These are phyloP conservation scores for Acanthiza pusilla DNA, from an alignment of 2,797 vertebrate species.

Conservation along the genomic window DNA sequence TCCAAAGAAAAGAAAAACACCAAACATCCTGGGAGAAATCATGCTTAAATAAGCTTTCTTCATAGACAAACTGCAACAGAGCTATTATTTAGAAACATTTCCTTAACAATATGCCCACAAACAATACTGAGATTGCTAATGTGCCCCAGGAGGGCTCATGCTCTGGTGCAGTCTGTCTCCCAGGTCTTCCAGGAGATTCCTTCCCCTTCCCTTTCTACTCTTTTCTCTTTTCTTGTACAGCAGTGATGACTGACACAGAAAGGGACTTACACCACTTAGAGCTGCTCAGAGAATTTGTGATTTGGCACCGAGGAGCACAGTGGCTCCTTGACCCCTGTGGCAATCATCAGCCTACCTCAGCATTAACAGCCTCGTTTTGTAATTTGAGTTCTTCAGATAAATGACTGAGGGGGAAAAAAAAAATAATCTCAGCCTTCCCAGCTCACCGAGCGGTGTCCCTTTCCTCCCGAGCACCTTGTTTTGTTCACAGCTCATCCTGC, in stretches of 20 bases:
- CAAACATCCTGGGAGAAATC: background rate
- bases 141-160: background rate
- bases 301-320: background rate
- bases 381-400: background rate
- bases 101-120: background rate
- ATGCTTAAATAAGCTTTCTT: background rate
- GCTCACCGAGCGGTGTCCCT: background rate
- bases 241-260: background rate
- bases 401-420: rapidly evolving
- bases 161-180: background rate
- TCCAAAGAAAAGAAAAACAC: background rate
- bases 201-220: background rate
- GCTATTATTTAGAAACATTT: background rate
- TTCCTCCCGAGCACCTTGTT: background rate
- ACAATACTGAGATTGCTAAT: background rate
- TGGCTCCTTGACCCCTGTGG: rapidly evolving
- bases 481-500: background rate
- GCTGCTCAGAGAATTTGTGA: background rate
- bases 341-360: background rate
- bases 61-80: background rate
- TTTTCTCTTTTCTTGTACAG: background rate
- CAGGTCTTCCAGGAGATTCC: background rate
- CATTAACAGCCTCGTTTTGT: background rate
- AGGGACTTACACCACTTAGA: background rate
- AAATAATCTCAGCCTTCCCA: background rate